These are phyloP conservation scores for Acronicta psi DNA, from an alignment of 2,888 invertebrate genomes.

Conservation along the genomic window DNA sequence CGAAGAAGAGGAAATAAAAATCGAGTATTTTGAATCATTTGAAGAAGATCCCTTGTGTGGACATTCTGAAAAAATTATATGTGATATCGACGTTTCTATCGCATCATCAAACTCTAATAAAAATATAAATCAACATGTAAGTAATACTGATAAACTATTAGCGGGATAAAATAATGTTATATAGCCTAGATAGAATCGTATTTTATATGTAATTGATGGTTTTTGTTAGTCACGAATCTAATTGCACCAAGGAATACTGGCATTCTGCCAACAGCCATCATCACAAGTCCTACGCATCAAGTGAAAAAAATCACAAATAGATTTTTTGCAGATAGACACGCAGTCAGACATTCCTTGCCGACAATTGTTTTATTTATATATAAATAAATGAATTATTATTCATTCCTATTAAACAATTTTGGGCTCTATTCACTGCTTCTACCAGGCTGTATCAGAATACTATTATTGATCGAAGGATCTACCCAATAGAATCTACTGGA, in stretches of 20 bases:
- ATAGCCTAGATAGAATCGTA: slow-evolving; percentile 15
- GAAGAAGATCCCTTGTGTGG: slow-evolving; percentile 63
- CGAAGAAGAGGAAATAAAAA: slow-evolving; percentile 66
- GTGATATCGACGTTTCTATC: not conserved
- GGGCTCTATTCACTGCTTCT: too few relatives aligned
- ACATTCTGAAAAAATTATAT: slow-evolving; percentile 1
- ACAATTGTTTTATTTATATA: not conserved
- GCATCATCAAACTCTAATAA: slow-evolving; percentile 11
- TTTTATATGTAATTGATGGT: slow-evolving; percentile 45
- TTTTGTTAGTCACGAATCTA: slow-evolving; percentile 34
- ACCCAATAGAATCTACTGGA: too few relatives aligned
- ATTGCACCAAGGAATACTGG: slow-evolving; percentile 38
- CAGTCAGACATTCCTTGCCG: slow-evolving; percentile 5
- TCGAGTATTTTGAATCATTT: slow-evolving; percentile 65
- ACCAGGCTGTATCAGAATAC: too few relatives aligned
- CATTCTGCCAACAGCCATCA: slow-evolving; percentile 35
- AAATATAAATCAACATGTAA: slow-evolving; percentile 39
- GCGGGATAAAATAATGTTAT: slow-evolving; percentile 23
- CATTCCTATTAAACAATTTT: not conserved
- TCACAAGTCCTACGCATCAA: slow-evolving; percentile 17
- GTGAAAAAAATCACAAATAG: slow-evolving; percentile 11
- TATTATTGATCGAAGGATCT: too few relatives aligned
- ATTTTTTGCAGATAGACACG: slow-evolving; percentile 3
- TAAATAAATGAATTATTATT: not conserved
- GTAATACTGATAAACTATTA: slow-evolving; percentile 27